phyloP scores from a whole-genome alignment of 2,113 vertebrate species.

The Platysternon megacephalum region DNA sequence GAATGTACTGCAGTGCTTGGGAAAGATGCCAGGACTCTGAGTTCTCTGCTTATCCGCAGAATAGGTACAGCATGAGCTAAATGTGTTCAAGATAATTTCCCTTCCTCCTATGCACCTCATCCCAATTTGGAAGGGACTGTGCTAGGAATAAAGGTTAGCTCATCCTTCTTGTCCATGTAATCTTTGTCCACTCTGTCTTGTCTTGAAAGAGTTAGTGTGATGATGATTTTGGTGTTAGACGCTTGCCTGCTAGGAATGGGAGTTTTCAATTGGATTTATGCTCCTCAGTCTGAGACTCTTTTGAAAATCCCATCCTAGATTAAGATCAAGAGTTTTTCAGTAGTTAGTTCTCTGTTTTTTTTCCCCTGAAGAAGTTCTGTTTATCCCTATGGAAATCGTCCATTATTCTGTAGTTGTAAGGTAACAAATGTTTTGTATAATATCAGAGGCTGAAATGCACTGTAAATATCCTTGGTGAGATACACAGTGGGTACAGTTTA shows the following conservation, averaged over 20 bases:
- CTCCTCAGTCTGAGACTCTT: background rate
- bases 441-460: background rate
- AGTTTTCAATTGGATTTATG: background rate
- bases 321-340: background rate
- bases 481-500: background rate
- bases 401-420: background rate
- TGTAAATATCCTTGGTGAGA: background rate
- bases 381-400: background rate
- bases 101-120: background rate
- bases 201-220: conserved; percentile 14
- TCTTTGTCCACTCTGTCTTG: background rate
- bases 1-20: conserved; percentile 22
- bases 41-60: background rate
- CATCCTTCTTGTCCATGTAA: background rate
- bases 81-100: background rate
- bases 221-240: background rate
- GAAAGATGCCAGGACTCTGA: conserved; percentile 17
- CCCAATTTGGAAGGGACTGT: background rate
- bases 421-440: background rate
- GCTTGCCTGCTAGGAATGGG: background rate
- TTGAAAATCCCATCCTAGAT: background rate
- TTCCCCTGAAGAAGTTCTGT: background rate
- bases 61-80: background rate
- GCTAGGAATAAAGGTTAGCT: background rate
- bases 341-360: background rate